Conservation (phyloP, 2,888 invertebrate species). For the Ferdinandea cuprea region DNA sequence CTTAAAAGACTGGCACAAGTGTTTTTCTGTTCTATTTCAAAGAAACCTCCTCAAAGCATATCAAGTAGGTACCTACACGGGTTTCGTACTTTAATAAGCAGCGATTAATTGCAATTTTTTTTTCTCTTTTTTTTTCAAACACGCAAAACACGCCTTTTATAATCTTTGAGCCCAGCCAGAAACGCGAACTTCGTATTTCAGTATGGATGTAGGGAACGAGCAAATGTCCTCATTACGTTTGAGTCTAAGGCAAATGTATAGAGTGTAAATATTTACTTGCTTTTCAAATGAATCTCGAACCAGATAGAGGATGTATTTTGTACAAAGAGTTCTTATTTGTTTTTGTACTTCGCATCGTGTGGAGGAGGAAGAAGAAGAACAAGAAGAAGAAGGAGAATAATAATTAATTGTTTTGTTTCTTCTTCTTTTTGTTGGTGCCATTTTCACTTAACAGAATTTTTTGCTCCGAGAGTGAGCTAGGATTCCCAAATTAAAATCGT, state of each 20-base stretch:
- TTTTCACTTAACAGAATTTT: neutral
- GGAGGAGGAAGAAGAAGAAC: neutral
- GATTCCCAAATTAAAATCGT: conserved; percentile 12
- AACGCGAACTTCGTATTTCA: too few relatives aligned
- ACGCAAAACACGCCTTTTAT: neutral
- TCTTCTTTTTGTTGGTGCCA: neutral
- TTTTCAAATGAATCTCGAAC: conserved; percentile 2
- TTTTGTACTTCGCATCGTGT: neutral
- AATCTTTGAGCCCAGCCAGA: conserved; percentile 3
- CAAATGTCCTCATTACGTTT: neutral
- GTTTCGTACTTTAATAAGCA: neutral
- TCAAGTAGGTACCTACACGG: neutral
- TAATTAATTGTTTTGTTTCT: conserved; percentile 30
- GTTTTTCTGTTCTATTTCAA: neutral
- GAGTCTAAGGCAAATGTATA: neutral
- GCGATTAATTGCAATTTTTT: neutral
- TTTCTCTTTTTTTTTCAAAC: too few relatives aligned
- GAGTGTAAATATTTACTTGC: conserved; percentile 5
- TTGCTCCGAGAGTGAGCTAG: neutral
- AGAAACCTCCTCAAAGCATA: neutral
- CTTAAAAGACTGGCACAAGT: too few relatives aligned
- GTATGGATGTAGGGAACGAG: too few relatives aligned
- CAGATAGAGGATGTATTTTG: conserved; percentile 10
- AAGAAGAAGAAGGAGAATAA: neutral
- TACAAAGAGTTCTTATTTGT: neutral